Conservation (phyloP, 2,113 vertebrate species). For the Nanorana parkeri region DNA sequence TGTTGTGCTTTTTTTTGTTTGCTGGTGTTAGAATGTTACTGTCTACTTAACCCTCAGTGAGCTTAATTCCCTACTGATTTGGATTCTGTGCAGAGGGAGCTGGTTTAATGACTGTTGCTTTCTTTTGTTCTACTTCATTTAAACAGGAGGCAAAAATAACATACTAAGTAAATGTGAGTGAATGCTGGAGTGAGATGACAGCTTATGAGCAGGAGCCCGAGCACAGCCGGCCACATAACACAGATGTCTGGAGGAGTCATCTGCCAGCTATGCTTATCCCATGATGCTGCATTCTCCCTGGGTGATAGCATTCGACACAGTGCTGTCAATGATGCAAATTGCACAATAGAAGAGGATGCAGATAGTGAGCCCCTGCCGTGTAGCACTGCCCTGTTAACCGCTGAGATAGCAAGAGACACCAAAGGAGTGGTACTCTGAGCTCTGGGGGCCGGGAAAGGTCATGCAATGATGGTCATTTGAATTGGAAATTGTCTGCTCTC, state of each 20-base stretch:
- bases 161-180: constrained; percentile 70
- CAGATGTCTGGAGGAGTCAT: constrained; percentile 99
- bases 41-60: constrained; percentile 25
- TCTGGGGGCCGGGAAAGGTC: constrained; percentile 92
- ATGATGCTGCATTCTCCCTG: constrained; percentile 91
- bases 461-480: constrained; percentile 91
- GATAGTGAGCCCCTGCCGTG: constrained; percentile 90
- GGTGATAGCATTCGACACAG: constrained; percentile 98
- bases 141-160: constrained; percentile 61
- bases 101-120: constrained; percentile 47
- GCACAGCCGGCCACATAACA: constrained; percentile 95
- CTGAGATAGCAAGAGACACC: constrained; percentile 85
- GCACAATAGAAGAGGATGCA: constrained; percentile 97
- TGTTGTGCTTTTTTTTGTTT: constrained; percentile 1
- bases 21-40: constrained; percentile 7
- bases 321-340: constrained; percentile 97
- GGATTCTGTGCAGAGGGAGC: constrained; percentile 1
- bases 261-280: constrained; percentile 98
- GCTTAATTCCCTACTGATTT: constrained; percentile 14
- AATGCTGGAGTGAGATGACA: constrained; percentile 72
- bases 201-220: constrained; percentile 74
- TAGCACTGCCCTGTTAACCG: constrained; percentile 89
- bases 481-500: constrained; percentile 99
- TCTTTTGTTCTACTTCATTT: constrained; percentile 45
- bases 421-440: constrained; percentile 80